Base-by-base conservation (phyloP, 2,888 invertebrate species). In the Spisula solida region DNA sequence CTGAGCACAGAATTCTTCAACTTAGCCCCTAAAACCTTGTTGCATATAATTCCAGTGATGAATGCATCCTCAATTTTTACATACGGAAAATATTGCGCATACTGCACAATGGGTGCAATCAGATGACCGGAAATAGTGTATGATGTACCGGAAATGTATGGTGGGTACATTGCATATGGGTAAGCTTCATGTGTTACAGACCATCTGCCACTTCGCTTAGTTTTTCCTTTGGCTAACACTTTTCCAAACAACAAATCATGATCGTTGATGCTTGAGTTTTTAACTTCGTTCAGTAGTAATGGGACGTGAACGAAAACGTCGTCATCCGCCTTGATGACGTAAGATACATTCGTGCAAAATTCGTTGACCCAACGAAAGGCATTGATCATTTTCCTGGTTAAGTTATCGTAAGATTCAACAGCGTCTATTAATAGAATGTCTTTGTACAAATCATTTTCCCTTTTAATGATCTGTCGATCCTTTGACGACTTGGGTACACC, bases 61-160 rank as follows among this genome's bases (percentile, higher is more conserved):
- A 92, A 94, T 6, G 93, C 95, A 80, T 95, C 95, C 82, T 95
- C 95, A n/a, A 94, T 91, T 0, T 92, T 90, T 1, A 94, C 79
- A 82, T 92, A 90, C 4, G 93, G 93, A 56, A 94, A 51, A 18
- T 90, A 86, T 41, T 91, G 88, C 0, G 94, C 92, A 16, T 89
- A 79, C 16, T 87, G 84, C n/a, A 92, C 80, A 20, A 94, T 80
- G 29, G 85, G 55, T 29, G 81, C 0, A 0, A 91, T 90, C 5
- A 93, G 90, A 25, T 90, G 87, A n/a, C 51, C 80, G 56, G 93
- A 92, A 10, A 94, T 78, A 34, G 90, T 92, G 82, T 94, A 94
- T 0, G 93, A 87, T 56, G 92, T 93, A 25, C 94, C 94, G 48
- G 91, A 90, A 75, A 92, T 75, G 80, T 94, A 94, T 12, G 82